Conservation (phyloP, 2,888 invertebrate species). For the Branchipolynoe longqiensis region DNA sequence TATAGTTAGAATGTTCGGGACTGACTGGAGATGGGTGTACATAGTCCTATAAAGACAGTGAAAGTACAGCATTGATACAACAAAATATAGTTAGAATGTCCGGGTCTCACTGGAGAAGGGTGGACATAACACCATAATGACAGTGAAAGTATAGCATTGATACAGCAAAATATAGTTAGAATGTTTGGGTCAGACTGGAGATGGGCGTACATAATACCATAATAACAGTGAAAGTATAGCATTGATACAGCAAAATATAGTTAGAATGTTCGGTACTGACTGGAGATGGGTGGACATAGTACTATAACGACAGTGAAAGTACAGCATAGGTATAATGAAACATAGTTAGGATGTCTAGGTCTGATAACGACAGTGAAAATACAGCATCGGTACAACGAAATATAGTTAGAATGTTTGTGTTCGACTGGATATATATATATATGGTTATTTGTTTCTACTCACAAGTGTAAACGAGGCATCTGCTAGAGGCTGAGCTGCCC, state of each 20-base stretch:
- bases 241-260: too few relatives aligned
- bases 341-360: not conserved
- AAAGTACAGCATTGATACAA: not conserved
- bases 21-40: too few relatives aligned
- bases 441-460: conserved; percentile 4
- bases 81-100: not conserved
- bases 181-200: not conserved
- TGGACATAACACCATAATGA: too few relatives aligned
- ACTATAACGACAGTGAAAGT: too few relatives aligned
- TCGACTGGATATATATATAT: not conserved
- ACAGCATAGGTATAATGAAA: not conserved
- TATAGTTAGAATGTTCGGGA: too few relatives aligned
- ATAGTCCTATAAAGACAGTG: too few relatives aligned
- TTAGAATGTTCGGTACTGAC: too few relatives aligned
- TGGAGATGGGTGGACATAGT: too few relatives aligned
- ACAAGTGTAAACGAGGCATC: conserved; percentile 5
- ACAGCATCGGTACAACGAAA: not conserved
- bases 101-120: not conserved
- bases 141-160: not conserved
- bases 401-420: not conserved
- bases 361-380: not conserved
- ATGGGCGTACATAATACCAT: not conserved
- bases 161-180: not conserved
- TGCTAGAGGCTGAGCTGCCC: not conserved
- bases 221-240: too few relatives aligned